These are phyloP conservation scores for Cordilura impudica DNA, from an alignment of 2,888 invertebrate species.

Conservation along the genomic window DNA sequence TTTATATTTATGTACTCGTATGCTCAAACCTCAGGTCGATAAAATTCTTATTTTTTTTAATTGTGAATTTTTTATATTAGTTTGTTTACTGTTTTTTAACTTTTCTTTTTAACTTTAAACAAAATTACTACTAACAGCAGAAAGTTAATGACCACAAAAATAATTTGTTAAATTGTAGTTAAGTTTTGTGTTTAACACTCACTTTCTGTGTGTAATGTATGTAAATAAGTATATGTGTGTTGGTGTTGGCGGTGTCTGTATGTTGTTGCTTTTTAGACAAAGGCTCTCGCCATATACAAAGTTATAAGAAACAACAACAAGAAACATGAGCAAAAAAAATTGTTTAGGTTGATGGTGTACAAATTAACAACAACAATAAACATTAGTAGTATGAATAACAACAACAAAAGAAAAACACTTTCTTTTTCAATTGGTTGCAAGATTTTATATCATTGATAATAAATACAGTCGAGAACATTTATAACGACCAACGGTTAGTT, in stretches of 20 bases:
- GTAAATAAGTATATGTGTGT: neutral
- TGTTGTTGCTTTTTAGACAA: neutral
- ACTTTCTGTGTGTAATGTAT: too few species aligned
- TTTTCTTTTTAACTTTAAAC: neutral
- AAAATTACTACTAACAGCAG: neutral
- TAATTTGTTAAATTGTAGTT: neutral
- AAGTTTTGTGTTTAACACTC: neutral
- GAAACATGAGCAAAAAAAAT: too few species aligned
- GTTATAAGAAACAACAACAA: neutral
- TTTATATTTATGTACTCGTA: too few species aligned
- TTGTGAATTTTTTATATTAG: too few species aligned
- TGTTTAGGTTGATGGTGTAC: neutral
- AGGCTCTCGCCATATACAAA: conserved; percentile 17
- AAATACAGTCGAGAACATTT: too few species aligned
- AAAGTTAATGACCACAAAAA: conserved; percentile 15
- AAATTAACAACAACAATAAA: conserved; percentile 13
- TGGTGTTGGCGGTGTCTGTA: neutral
- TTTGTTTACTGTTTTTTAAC: too few species aligned
- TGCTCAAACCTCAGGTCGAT: too few species aligned
- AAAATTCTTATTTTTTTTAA: too few species aligned
- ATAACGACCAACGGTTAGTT: too few species aligned
- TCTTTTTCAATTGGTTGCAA: conserved; percentile 57
- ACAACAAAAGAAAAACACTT: conserved; percentile 42
- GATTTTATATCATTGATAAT: conserved; percentile 34
- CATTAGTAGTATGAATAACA: conserved; percentile 27